Evolutionary conservation across 1,140 invertebrate species (phyloP).

Genomic region (Psix sp.): DNA sequence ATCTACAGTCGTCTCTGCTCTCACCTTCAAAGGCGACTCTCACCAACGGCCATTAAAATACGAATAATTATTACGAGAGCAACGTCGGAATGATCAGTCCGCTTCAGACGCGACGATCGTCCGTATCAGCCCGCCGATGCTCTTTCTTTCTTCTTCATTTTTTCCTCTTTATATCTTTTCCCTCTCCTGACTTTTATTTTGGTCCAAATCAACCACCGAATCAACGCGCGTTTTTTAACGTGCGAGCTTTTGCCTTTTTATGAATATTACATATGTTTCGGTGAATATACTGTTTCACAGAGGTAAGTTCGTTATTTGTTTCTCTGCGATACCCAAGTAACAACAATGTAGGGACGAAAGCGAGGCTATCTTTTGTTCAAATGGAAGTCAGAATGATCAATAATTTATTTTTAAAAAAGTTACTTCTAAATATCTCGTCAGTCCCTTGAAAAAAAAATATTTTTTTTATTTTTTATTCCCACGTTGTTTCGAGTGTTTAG

Average conservation of each 20-base stretch:
- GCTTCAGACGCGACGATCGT: constrained; percentile 70
- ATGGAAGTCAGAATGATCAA: constrained; percentile 21
- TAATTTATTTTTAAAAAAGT: constrained; percentile 44
- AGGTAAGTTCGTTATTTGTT: constrained; percentile 32
- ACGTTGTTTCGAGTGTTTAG: no score
- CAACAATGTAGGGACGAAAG: constrained; percentile 3
- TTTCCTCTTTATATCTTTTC: constrained; percentile 5
- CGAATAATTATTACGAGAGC: constrained; percentile 77
- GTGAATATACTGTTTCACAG: constrained; percentile 16
- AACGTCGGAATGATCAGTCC: constrained; percentile 74
- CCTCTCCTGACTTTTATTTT: constrained; percentile 16
- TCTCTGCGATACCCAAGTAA: constrained; percentile 9
- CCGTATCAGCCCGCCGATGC: constrained; percentile 64
- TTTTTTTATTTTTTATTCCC: no score
- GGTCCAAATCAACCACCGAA: constrained; percentile 18
- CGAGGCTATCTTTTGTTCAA: constrained; percentile 5
- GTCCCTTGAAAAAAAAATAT: not conserved
- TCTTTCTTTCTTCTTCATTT: constrained; percentile 15
- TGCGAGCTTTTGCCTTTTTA: constrained; percentile 24
- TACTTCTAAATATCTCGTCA: constrained; percentile 17
- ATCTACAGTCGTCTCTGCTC: constrained; percentile 61
- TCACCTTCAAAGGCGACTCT: constrained; percentile 73
- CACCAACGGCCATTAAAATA: constrained; percentile 75
- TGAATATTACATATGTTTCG: constrained; percentile 23
- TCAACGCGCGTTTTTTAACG: constrained; percentile 25